Conservation (phyloP, 1,140 invertebrate species). For the Steinernema feltiae region DNA sequence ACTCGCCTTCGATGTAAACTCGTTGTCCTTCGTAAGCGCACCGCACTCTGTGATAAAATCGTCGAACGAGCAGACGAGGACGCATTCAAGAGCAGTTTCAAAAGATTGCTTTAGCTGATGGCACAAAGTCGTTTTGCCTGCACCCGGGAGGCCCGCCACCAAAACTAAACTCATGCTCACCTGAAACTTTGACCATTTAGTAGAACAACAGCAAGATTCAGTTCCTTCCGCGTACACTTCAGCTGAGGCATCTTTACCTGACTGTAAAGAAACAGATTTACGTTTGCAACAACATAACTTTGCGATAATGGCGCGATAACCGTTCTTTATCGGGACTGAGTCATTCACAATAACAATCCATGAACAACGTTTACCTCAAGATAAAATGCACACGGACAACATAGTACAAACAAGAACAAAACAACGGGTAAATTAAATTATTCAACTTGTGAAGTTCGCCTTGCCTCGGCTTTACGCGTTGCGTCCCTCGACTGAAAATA, state of each 20-base stretch:
- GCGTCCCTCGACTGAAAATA: constrained; percentile 38
- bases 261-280: background rate
- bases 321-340: no score
- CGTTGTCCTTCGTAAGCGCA: background rate
- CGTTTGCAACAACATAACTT: background rate
- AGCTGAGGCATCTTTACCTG: background rate
- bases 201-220: constrained; percentile 27
- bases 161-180: constrained; percentile 28
- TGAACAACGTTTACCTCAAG: no score
- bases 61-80: constrained; percentile 9
- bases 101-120: constrained; percentile 6
- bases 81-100: constrained; percentile 8
- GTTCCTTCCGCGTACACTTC: background rate
- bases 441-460: background rate
- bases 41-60: background rate
- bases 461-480: background rate
- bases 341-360: no score
- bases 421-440: background rate
- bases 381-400: no score
- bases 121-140: constrained; percentile 32
- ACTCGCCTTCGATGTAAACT: background rate
- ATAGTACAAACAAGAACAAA: background rate
- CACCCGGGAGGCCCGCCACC: constrained; percentile 30
- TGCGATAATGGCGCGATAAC: background rate
- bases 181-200: constrained; percentile 36